These are phyloP conservation scores for Gymnoscopelus braueri DNA, from an alignment of 2,797 vertebrate species.

Conservation along the genomic window DNA sequence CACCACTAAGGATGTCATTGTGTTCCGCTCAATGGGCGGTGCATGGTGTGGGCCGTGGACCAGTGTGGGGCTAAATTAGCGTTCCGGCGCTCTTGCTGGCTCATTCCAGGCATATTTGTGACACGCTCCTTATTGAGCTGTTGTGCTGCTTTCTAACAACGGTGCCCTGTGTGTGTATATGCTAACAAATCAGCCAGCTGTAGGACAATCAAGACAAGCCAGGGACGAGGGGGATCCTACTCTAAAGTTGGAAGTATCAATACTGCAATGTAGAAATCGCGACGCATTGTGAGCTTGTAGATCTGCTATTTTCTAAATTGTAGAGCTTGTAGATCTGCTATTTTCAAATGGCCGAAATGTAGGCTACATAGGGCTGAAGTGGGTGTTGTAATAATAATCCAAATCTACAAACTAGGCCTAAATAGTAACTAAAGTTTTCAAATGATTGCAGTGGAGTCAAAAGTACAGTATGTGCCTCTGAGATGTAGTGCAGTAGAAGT, in stretches of 20 bases:
- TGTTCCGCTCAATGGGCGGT: conserved; percentile 66
- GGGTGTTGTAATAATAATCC: no score
- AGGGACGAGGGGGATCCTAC: conserved; percentile 31
- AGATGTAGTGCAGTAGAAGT: no score
- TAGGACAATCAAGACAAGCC: conserved; percentile 57
- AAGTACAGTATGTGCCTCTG: no score
- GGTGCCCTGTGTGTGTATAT: conserved; percentile 58
- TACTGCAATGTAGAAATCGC: no score
- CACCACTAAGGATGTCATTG: conserved; percentile 51
- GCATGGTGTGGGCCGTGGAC: conserved; percentile 70
- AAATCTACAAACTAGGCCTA: no score
- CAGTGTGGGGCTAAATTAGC: conserved; percentile 69
- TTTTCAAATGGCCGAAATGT: no score
- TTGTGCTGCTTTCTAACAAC: conserved; percentile 65
- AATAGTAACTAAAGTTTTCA: no score
- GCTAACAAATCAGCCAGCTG: conserved; percentile 63
- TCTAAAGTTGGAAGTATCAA: conserved; percentile 7
- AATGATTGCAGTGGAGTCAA: no score
- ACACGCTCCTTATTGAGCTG: conserved; percentile 71
- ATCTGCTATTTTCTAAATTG: no score
- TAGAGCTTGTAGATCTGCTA: no score
- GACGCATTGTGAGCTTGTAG: no score
- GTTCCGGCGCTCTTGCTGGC: conserved; percentile 54
- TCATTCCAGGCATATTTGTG: conserved; percentile 74
- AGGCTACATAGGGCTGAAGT: no score